phyloP scores from a whole-genome alignment of 2,113 vertebrate genomes.

The Girardinichthys multiradiatus region DNA sequence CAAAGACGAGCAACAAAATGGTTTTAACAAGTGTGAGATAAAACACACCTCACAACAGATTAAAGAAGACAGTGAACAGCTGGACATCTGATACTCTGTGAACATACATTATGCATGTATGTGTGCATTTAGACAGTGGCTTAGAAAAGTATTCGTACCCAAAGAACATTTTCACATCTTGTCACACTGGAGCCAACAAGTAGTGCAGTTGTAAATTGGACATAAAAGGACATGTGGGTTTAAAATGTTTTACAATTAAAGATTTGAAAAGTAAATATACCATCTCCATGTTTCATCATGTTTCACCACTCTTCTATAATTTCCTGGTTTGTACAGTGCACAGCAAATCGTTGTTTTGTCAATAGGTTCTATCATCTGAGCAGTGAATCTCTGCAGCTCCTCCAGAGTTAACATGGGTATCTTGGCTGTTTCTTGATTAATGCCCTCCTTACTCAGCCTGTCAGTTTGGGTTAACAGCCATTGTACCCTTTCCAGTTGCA shows the following conservation, averaged over 20 bases:
- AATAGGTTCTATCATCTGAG: too few relatives aligned
- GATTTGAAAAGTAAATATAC: too few relatives aligned
- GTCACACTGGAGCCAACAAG: background rate
- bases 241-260: background rate
- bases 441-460: too few relatives aligned
- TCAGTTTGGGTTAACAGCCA: too few relatives aligned
- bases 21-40: slow-evolving; percentile 21
- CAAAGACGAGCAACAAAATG: slow-evolving; percentile 60
- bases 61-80: slow-evolving; percentile 68
- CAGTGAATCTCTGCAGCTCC: too few relatives aligned
- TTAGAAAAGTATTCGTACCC: background rate
- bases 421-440: too few relatives aligned
- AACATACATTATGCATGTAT: slow-evolving; percentile 1
- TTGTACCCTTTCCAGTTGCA: too few relatives aligned
- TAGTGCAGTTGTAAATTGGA: background rate
- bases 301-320: too few relatives aligned
- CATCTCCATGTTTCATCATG: too few relatives aligned
- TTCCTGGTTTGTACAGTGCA: too few relatives aligned
- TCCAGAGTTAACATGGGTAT: too few relatives aligned
- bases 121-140: background rate
- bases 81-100: slow-evolving; percentile 37
- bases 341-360: too few relatives aligned
- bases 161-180: background rate
- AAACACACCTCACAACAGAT: slow-evolving; percentile 34
- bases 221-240: background rate